These are phyloP conservation scores for Phaenicophaeus curvirostris DNA, from an alignment of 2,797 vertebrate genomes.

Conservation along the genomic window DNA sequence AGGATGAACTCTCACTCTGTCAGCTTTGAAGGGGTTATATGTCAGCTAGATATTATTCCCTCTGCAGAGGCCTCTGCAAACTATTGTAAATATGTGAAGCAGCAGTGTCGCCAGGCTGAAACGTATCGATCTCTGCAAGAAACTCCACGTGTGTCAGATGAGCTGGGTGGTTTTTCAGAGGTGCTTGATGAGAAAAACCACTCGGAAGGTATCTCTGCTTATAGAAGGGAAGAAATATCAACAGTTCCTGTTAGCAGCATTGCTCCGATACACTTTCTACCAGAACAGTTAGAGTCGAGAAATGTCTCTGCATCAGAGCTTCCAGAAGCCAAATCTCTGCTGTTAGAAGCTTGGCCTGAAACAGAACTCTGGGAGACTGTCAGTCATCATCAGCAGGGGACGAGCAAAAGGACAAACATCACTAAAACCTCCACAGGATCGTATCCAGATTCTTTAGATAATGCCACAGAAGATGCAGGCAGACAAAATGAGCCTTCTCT, in stretches of 20 bases:
- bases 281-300: constrained; percentile 27
- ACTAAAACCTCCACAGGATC: background rate
- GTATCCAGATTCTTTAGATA: constrained; percentile 51
- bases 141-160: background rate
- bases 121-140: constrained; percentile 80
- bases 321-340: background rate
- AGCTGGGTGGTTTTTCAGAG: background rate
- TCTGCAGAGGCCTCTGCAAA: constrained; percentile 86
- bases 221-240: constrained; percentile 8
- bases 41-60: constrained; percentile 94
- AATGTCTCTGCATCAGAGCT: constrained; percentile 48
- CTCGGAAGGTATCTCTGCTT: background rate
- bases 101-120: constrained; percentile 89
- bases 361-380: background rate
- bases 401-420: constrained; percentile 32
- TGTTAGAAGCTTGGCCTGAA: constrained; percentile 34
- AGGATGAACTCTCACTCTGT: constrained; percentile 88
- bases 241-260: background rate
- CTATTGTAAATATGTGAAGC: constrained; percentile 91
- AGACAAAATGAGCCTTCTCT: constrained; percentile 42
- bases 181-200: constrained; percentile 13
- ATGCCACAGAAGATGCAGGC: constrained; percentile 68
- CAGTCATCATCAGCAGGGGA: background rate
- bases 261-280: background rate
- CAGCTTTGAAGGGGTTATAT: constrained; percentile 88